Evolutionary conservation across 1,140 invertebrate genomes (phyloP).

Genomic region (Diorhabda sublineata): DNA sequence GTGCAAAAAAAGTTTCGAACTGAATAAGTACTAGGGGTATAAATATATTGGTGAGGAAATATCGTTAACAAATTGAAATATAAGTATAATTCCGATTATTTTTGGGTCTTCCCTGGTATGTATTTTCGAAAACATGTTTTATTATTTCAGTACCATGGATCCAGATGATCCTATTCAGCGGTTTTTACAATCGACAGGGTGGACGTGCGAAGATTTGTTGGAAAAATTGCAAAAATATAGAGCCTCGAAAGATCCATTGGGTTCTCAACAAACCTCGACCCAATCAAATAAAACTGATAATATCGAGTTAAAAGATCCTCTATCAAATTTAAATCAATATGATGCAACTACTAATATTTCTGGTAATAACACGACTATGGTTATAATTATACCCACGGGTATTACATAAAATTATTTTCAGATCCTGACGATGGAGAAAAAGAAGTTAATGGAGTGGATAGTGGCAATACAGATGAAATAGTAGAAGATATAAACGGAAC

Average conservation of each 20-base stretch:
- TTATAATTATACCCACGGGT: not conserved
- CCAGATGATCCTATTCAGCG: slow-evolving; percentile 8
- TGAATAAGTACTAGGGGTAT: too few relatives aligned
- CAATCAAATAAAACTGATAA: not conserved
- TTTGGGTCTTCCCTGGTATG: too few relatives aligned
- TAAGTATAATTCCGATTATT: too few relatives aligned
- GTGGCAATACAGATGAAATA: slow-evolving; percentile 10
- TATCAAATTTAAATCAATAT: not conserved
- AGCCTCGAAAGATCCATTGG: not conserved
- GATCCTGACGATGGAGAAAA: slow-evolving; percentile 11
- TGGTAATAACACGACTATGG: not conserved
- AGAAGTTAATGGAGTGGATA: slow-evolving; percentile 8
- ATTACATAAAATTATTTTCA: slow-evolving; percentile 6
- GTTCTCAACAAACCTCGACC: not conserved
- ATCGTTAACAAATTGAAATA: too few relatives aligned
- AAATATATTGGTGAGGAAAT: too few relatives aligned
- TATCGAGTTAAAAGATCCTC: not conserved
- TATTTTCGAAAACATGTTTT: too few relatives aligned
- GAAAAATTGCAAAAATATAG: slow-evolving; percentile 12
- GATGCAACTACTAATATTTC: not conserved
- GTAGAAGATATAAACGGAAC: slow-evolving; percentile 5
- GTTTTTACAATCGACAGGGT: slow-evolving; percentile 15
- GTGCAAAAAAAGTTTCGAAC: too few relatives aligned
- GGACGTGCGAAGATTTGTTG: slow-evolving; percentile 13
- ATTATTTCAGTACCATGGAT: slow-evolving; percentile 5